Base-by-base conservation (phyloP, 2,888 invertebrate genomes). In the Pyrocoelia pectoralis region DNA sequence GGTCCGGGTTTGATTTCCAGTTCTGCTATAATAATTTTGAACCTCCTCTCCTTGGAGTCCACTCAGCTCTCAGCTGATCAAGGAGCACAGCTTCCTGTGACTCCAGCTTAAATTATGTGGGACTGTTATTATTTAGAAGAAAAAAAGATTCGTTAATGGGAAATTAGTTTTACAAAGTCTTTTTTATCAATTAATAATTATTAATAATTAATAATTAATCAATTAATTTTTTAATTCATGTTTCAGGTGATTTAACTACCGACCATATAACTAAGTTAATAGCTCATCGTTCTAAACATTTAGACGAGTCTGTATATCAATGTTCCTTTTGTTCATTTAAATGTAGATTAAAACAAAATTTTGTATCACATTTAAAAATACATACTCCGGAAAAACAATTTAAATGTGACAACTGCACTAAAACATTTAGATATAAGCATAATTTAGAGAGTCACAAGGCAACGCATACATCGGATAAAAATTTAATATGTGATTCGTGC, bases 401-500 rank as follows among this genome's bases (percentile, higher is more conserved):
- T 74, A 82, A 81, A 77, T 84, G 89, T 76, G 85, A 85, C 38
- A 82, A 83, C 48, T 89, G 89, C 76, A 83, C 84, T 6, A 83
- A 86, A 53, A 79, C 84, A 1, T 89, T 88, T 77, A 81, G 84
- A 24, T 84, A 84, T 61, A 86, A 86, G 71, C 84, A 84, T 60
- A 85, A 85, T 17, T 76, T 88, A 60, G 86, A 87, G 68, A 84
- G 85, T 58, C 88, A 88, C 74, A 76, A 84, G 73, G 81, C 84
- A 41, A 84, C 82, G 1, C 88, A 88, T 73, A 82, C 82, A 41
- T 70, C 83, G 48, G 84, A 84, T 61, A 84, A 88, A 66, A 85
- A 84, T n/a, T 84, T 85, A 68, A 80, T 84, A 1, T 90, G 89
- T 75, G 88, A 88, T 66, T 82, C 84, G n/a, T 90, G 89, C 78